Evolutionary conservation across 2,888 invertebrate species (phyloP), one percentile per base, ranked within the genome.

Genomic region (Aplocera efformata): DNA sequence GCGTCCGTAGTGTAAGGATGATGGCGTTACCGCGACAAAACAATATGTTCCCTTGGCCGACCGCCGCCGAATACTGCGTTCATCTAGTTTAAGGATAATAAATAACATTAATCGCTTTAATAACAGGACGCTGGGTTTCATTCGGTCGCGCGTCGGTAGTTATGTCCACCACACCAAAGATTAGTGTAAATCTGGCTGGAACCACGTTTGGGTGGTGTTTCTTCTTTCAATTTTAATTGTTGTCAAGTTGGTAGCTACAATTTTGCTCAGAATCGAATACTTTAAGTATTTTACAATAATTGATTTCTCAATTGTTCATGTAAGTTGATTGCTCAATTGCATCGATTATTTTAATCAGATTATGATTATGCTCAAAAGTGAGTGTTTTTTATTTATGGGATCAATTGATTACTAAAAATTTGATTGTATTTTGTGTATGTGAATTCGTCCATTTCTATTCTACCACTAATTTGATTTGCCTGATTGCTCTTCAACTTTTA

Each of bases 111-210:
- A 50, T 56, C 34, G 58, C 63, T 60, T 59, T 57, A 54, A 56
- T 53, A 50, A 46, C 47, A 41, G 13, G 30, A 42, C 28, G 37
- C 44, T 45, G 21, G 32, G 47, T 44, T 49, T 61, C 72, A 60
- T 71, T 70, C 66, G 60, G 72, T 66, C 62, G 56, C 58, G 58
- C 29, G 58, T 62, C 77, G 66, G 58, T 75, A 76, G 75, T 74
- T 76, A 75, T 72, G 77, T 71, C 81, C 82, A 71, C 67, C 72
- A 77, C 85, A 88, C 86, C 86, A 88, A 88, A 88, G 86, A 88
- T 85, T 88, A 88, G 85, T 62, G 70, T 67, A 74, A 74, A 77
- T 73, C 72, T 67, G 63, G 68, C 64, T 65, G 76, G 75, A 73
- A 68, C 63, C 60, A 63, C 63, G 56, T 64, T 67, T 61, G 59